These are phyloP conservation scores for Poecilus cupreus DNA, from an alignment of 2,888 invertebrate species.

Conservation along the genomic window DNA sequence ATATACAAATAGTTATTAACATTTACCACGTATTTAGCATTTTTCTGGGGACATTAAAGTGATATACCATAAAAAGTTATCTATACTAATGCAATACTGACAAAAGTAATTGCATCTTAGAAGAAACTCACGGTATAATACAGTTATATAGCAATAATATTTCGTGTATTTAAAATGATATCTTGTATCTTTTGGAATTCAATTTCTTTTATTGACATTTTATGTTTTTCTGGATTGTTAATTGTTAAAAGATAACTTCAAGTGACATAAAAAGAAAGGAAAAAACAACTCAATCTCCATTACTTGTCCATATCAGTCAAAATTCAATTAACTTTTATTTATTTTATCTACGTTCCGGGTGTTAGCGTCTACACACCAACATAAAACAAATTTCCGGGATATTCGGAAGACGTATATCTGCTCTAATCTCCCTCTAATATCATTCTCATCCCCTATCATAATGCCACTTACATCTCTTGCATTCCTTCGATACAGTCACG, in stretches of 20 bases:
- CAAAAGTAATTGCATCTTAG: no score
- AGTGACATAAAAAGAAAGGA: not conserved
- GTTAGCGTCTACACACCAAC: conserved; percentile 16
- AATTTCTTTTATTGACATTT: conserved; percentile 1
- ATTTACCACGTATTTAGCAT: no score
- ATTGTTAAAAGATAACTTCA: not conserved
- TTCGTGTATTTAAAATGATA: no score
- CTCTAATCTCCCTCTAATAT: conserved; percentile 48
- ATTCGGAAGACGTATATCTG: conserved; percentile 27
- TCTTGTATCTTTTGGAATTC: no score
- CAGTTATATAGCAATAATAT: no score
- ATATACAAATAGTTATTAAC: no score
- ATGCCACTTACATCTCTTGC: conserved; percentile 26
- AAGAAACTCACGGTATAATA: no score
- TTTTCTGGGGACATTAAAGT: no score
- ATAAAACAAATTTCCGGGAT: conserved; percentile 42
- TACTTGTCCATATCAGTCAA: conserved; percentile 23
- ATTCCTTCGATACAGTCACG: not conserved
- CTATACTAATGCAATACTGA: no score
- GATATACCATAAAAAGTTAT: no score
- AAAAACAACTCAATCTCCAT: conserved; percentile 12
- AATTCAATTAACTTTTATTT: conserved; percentile 48
- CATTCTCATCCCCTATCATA: conserved; percentile 38
- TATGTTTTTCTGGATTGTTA: not conserved
- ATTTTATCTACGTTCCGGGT: conserved; percentile 34